phyloP scores from a whole-genome alignment of 92 coral and sea anemone species.

The Parazoanthus darwini region DNA sequence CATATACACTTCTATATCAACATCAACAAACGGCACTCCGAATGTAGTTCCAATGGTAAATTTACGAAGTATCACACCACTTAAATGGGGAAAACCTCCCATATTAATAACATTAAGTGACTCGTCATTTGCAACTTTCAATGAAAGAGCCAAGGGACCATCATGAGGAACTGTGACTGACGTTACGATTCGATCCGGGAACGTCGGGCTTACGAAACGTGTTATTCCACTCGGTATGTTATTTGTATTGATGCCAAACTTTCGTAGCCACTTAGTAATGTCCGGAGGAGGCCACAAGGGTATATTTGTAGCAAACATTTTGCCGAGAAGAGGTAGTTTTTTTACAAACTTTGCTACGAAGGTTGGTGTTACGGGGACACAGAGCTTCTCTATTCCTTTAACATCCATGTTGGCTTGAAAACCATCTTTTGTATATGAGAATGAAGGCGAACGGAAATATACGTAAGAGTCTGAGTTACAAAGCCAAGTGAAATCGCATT shows the following conservation, averaged over 20 bases:
- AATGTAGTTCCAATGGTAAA: constrained; percentile 58
- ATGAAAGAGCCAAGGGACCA: constrained; percentile 53
- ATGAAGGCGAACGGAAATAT: constrained; percentile 45
- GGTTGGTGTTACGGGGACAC: constrained; percentile 50
- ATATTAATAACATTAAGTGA: constrained; percentile 43
- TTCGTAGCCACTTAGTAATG: constrained; percentile 33
- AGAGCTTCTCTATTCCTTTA: constrained; percentile 55
- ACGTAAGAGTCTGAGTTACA: constrained; percentile 59
- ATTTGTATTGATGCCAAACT: constrained; percentile 47
- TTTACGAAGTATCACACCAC: constrained; percentile 48
- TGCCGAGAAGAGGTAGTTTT: constrained; percentile 50
- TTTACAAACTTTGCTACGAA: constrained; percentile 47
- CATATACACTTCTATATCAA: constrained; percentile 50
- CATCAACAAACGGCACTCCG: constrained; percentile 60
- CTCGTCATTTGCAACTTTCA: constrained; percentile 58
- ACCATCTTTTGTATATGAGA: constrained; percentile 58
- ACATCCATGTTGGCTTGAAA: constrained; percentile 51
- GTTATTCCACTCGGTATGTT: constrained; percentile 61
- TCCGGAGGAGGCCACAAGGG: constrained; percentile 73
- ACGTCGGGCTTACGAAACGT: constrained; percentile 52
- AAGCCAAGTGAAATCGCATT: constrained; percentile 68
- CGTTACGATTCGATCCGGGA: constrained; percentile 50
- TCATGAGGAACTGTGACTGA: constrained; percentile 46
- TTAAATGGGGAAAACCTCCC: constrained; percentile 23
- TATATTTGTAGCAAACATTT: constrained; percentile 38